A percentile compares a stretch with the other conserved stretches of the same genome.
Conservation (phyloP, 2,113 vertebrate species). For the Aspiorhynchus laticeps region DNA sequence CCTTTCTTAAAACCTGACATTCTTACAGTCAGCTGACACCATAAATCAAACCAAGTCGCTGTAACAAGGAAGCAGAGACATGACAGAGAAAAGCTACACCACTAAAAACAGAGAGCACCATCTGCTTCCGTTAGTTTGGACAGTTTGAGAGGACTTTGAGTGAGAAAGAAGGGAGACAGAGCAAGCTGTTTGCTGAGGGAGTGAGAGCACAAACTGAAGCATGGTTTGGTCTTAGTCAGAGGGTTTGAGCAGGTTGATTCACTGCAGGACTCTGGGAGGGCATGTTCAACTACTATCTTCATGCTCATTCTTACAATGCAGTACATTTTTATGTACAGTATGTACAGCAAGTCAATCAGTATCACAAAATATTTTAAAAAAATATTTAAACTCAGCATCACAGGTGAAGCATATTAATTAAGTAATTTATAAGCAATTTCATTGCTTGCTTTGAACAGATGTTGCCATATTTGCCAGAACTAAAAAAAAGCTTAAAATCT, state of each 20-base stretch:
- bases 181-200: conserved; percentile 74
- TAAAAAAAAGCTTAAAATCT: too few relatives aligned
- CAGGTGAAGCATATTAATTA: not conserved
- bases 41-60: conserved; percentile 12
- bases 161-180: conserved; percentile 60
- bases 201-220: conserved; percentile 28
- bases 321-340: not conserved
- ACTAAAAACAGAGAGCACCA: conserved; percentile 33
- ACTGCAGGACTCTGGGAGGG: conserved; percentile 17
- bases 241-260: conserved; percentile 28
- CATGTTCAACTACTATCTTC: not conserved
- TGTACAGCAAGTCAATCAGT: not conserved
- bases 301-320: not conserved
- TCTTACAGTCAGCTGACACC: conserved; percentile 16
- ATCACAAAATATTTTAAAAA: not conserved
- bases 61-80: conserved; percentile 21
- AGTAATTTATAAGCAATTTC: not conserved
- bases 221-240: conserved; percentile 16
- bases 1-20: conserved; percentile 13
- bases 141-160: conserved; percentile 52
- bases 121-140: conserved; percentile 32
- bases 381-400: not conserved
- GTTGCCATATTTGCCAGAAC: not conserved
- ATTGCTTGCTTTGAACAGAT: not conserved
- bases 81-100: conserved; percentile 11